Evolutionary conservation across 2,113 vertebrate species (phyloP).

Genomic region (Microcebus murinus): DNA sequence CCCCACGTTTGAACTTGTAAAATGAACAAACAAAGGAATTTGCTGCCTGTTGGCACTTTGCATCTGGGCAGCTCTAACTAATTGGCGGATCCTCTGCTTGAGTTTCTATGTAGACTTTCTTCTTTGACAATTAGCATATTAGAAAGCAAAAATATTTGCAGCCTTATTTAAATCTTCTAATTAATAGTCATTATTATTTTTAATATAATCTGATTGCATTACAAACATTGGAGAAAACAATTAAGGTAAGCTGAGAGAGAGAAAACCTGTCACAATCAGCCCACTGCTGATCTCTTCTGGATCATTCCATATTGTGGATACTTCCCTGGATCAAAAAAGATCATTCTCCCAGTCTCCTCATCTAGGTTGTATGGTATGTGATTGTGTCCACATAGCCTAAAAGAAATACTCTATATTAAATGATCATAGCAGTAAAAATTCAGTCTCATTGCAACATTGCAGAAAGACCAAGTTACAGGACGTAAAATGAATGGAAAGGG

Average conservation of each 20-base stretch:
- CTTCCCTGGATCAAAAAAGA: not conserved
- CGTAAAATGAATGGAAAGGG: not conserved
- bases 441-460: not conserved
- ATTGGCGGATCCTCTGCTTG: not conserved
- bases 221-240: conserved; percentile 63
- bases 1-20: not conserved
- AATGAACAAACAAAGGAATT: conserved; percentile 24
- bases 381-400: not conserved
- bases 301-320: not conserved
- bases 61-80: not conserved
- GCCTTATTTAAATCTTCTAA: conserved; percentile 65
- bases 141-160: conserved; percentile 66
- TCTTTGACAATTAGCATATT: conserved; percentile 26
- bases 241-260: conserved; percentile 37
- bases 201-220: conserved; percentile 51
- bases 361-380: not conserved
- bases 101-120: conserved; percentile 22
- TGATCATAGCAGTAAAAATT: not conserved
- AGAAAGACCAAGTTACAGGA: not conserved
- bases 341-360: not conserved
- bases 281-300: not conserved
- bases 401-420: not conserved
- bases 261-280: not conserved
- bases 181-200: conserved; percentile 69
- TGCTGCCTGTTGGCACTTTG: not conserved